A percentile compares a stretch with the other conserved stretches of the same genome.
Conservation (phyloP, 1,140 invertebrate species). For the Helicorthomorpha holstii region DNA sequence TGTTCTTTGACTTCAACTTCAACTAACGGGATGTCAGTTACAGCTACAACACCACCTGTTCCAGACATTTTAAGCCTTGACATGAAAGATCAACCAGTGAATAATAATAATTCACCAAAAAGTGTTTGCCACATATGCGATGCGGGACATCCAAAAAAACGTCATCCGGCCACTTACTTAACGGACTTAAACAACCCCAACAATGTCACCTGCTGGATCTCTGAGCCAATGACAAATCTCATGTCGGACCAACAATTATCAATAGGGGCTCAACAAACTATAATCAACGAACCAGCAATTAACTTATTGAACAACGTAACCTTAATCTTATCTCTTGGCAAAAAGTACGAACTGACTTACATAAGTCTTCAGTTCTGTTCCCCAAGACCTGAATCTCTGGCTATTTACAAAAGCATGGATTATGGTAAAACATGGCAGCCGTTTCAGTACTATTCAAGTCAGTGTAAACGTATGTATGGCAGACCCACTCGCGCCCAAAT, state of each 20-base stretch:
- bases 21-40: slow-evolving; percentile 30
- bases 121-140: slow-evolving; percentile 92
- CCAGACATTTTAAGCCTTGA: no score
- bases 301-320: slow-evolving; percentile 75
- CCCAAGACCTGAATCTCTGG: slow-evolving; percentile 84
- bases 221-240: no score
- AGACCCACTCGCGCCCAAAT: slow-evolving; percentile 52
- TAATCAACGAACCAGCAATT: slow-evolving; percentile 17
- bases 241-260: slow-evolving; percentile 32
- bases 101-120: no score
- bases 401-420: slow-evolving; percentile 89
- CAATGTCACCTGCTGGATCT: slow-evolving; percentile 95
- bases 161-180: slow-evolving; percentile 62
- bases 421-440: slow-evolving; percentile 86
- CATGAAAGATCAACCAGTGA: no score
- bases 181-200: slow-evolving; percentile 93
- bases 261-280: slow-evolving; percentile 26
- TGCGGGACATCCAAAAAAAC: slow-evolving; percentile 47
- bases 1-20: slow-evolving; percentile 21
- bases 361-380: slow-evolving; percentile 92
- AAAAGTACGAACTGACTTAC: slow-evolving; percentile 97
- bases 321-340: slow-evolving; percentile 70
- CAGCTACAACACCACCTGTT: no score
- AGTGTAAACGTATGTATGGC: slow-evolving; percentile 71
- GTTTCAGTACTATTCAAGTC: slow-evolving; percentile 87